Percentiles rank a stretch among this genome's conserved stretches.
These are phyloP conservation scores for Drosophila seguyi DNA, from an alignment of 1,140 invertebrate species.

Conservation along the genomic window DNA sequence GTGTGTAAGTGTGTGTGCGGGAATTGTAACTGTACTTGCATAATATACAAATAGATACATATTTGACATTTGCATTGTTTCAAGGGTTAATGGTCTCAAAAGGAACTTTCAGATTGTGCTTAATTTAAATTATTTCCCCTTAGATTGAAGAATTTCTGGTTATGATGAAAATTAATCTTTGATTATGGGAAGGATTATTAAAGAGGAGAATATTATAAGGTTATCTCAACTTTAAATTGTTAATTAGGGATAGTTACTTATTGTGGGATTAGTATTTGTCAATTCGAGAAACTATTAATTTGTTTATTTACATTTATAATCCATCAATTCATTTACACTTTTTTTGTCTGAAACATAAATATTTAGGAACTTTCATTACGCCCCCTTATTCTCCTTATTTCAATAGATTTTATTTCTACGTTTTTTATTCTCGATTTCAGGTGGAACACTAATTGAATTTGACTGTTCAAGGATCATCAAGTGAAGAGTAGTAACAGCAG, in stretches of 20 bases:
- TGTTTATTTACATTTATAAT: neutral
- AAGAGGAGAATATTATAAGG: too few species aligned
- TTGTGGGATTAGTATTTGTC: neutral
- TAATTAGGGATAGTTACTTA: neutral
- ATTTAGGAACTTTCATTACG: too few species aligned
- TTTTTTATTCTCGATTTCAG: slow-evolving; percentile 15
- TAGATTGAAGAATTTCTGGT: neutral
- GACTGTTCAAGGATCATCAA: slow-evolving; percentile 20
- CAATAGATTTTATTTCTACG: slow-evolving; percentile 19
- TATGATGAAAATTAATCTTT: neutral
- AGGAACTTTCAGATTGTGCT: too few species aligned
- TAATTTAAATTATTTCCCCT: neutral
- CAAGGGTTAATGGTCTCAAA: slow-evolving; percentile 47
- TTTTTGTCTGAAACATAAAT: too few species aligned
- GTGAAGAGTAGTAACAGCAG: neutral
- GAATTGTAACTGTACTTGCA: slow-evolving; percentile 70
- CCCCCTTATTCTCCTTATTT: neutral
- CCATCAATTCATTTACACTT: too few species aligned
- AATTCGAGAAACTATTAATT: neutral
- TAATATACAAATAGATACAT: slow-evolving; percentile 18
- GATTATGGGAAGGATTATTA: too few species aligned
- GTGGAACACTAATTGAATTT: slow-evolving; percentile 7
- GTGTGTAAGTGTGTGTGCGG: slow-evolving; percentile 12
- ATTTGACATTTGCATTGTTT: slow-evolving; percentile 13
- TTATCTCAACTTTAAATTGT: neutral